phyloP scores from a whole-genome alignment of 2,797 vertebrate species.

The Crypturellus tataupa region DNA sequence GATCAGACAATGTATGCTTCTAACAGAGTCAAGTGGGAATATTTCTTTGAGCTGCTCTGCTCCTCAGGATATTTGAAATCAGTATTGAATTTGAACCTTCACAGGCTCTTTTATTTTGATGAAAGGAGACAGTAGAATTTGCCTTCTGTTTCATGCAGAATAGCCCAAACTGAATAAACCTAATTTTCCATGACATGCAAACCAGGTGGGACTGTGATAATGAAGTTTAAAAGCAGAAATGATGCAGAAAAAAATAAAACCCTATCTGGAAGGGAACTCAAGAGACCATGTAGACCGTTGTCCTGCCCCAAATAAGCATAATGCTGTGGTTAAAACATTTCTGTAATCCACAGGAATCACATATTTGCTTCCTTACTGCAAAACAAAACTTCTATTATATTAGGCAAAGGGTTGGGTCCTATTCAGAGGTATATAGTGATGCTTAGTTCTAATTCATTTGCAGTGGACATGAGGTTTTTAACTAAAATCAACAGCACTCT shows the following conservation, averaged over 20 bases:
- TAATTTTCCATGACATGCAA: constrained; percentile 51
- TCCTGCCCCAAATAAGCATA: background rate
- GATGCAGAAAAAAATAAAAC: constrained; percentile 26
- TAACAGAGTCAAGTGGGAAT: constrained; percentile 61
- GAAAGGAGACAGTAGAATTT: constrained; percentile 66
- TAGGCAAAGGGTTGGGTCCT: background rate
- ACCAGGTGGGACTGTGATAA: constrained; percentile 56
- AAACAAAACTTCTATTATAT: constrained; percentile 32
- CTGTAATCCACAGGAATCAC: background rate
- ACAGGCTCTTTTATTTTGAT: constrained; percentile 57
- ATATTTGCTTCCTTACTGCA: constrained; percentile 10
- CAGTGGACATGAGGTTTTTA: background rate
- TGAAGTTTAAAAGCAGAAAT: constrained; percentile 62
- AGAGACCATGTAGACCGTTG: background rate
- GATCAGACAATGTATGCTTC: constrained; percentile 60
- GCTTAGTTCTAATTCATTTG: constrained; percentile 29
- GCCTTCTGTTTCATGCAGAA: constrained; percentile 46
- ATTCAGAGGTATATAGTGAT: background rate
- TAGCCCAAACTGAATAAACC: constrained; percentile 45
- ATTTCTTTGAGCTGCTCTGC: constrained; percentile 62
- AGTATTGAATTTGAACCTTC: constrained; percentile 64
- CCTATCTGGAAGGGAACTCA: constrained; percentile 37
- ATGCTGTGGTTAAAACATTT: background rate
- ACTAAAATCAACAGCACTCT: constrained; percentile 3
- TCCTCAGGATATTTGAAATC: constrained; percentile 60